Conservation (phyloP, 2,113 vertebrate species). For the Cavia aperea region DNA sequence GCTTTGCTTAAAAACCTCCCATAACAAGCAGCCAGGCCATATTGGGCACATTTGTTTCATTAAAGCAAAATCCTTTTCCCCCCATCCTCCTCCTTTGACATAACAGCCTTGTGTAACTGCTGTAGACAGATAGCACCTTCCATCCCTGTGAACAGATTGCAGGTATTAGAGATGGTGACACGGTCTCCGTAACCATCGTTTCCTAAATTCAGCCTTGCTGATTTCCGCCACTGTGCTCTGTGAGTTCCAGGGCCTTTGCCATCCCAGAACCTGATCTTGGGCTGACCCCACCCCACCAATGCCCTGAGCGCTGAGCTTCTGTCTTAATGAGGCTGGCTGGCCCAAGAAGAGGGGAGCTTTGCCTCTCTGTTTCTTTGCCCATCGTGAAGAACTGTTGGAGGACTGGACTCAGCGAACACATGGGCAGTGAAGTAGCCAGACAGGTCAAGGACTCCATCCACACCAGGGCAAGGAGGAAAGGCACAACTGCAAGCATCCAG, state of each 20-base stretch:
- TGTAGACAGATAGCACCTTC: background rate
- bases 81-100: background rate
- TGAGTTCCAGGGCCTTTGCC: background rate
- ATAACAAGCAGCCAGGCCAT: background rate
- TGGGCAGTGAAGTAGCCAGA: background rate
- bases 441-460: background rate
- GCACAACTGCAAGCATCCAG: background rate
- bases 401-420: background rate
- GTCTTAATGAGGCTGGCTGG: background rate
- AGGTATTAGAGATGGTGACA: too few relatives aligned
- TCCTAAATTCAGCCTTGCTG: background rate
- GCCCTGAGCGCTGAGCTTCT: background rate
- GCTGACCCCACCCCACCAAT: background rate
- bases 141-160: background rate
- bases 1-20: background rate
- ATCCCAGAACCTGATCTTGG: background rate
- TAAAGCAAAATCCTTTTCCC: too few relatives aligned
- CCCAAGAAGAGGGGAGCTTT: background rate
- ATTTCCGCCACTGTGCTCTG: background rate
- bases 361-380: background rate
- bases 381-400: background rate
- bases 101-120: background rate
- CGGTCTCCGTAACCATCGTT: background rate
- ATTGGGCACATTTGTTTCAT: background rate
- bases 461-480: slow-evolving; percentile 18